Evolutionary conservation across 2,797 vertebrate species (phyloP).

Genomic region (Myotis myotis): DNA sequence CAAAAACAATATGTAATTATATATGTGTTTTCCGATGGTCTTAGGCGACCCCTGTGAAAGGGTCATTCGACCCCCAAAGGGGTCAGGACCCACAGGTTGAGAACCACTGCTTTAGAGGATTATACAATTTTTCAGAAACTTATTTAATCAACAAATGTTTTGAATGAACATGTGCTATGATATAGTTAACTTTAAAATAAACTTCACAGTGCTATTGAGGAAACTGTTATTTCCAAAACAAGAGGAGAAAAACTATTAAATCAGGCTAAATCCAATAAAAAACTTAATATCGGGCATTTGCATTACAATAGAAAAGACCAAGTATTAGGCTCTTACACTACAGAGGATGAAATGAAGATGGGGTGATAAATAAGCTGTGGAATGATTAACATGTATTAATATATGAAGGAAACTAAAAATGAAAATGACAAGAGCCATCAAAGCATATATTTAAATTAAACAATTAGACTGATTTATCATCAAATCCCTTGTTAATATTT

Average conservation of each 20-base stretch:
- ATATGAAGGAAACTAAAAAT: background rate
- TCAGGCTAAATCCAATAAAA: background rate
- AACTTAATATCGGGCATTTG: background rate
- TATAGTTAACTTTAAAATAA: background rate
- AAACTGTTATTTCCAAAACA: background rate
- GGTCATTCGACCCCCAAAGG: too few species aligned
- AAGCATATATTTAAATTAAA: background rate
- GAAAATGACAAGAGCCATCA: background rate
- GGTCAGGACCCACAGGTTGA: too few species aligned
- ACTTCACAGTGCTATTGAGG: background rate
- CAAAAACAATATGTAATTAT: too few species aligned
- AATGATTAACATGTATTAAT: background rate
- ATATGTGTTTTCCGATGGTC: too few species aligned
- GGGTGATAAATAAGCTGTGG: background rate
- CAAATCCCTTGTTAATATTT: background rate
- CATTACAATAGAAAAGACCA: background rate
- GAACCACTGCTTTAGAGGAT: background rate
- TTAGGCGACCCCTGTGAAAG: too few species aligned
- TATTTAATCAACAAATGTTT: background rate
- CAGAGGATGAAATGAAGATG: background rate
- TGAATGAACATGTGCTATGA: background rate
- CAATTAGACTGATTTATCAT: background rate
- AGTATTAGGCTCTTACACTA: background rate
- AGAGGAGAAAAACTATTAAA: background rate
- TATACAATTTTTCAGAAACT: background rate